Conservation (phyloP, 1,140 invertebrate genomes). For the Caerostris extrusa region DNA sequence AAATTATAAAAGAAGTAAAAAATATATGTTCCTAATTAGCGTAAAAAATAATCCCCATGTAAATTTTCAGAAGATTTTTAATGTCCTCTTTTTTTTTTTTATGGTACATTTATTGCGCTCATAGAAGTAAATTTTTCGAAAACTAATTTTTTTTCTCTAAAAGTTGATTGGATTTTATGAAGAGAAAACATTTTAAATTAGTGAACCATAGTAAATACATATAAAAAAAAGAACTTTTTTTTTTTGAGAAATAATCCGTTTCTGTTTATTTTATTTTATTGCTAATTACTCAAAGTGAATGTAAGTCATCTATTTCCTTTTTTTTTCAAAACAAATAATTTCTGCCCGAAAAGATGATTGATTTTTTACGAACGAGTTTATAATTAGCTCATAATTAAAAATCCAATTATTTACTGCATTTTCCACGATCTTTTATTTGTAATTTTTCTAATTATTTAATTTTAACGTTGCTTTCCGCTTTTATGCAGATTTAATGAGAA, state of each 20-base stretch:
- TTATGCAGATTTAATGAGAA: neutral
- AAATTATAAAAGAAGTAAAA: neutral
- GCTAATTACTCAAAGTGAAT: neutral
- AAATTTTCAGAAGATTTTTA: neutral
- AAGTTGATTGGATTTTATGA: neutral
- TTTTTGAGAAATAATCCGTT: neutral
- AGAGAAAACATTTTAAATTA: neutral
- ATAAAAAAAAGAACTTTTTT: neutral
- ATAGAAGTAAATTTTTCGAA: neutral
- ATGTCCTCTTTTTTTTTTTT: neutral
- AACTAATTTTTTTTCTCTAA: neutral
- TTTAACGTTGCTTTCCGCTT: neutral
- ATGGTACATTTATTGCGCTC: neutral
- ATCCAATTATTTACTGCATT: slow-evolving; percentile 46
- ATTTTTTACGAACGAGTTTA: neutral
- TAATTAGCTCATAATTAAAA: slow-evolving; percentile 41
- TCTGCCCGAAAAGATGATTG: neutral
- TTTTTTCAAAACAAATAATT: neutral
- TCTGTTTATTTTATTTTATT: neutral
- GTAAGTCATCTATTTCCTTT: neutral
- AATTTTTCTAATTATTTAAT: slow-evolving; percentile 18
- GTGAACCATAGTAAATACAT: neutral
- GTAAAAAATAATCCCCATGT: neutral
- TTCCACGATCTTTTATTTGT: neutral
- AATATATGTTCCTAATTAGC: neutral